Conservation (phyloP, 2,888 invertebrate species). For the Yponomeuta cagnagella region DNA sequence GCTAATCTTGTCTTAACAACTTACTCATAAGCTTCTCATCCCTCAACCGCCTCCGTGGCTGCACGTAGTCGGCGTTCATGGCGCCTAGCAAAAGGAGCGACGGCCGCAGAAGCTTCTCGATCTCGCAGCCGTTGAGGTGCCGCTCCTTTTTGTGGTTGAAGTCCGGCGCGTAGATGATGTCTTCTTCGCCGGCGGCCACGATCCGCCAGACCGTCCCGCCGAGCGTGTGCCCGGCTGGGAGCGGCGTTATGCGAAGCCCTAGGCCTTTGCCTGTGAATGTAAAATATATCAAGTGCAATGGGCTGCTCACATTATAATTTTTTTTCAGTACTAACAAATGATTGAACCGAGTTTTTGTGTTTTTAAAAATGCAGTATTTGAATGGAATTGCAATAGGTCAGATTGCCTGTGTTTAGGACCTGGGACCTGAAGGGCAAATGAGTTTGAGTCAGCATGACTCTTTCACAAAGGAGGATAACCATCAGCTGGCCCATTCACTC, state of each 20-base stretch:
- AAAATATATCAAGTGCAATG: not conserved
- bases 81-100: constrained; percentile 96
- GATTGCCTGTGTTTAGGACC: too few species aligned
- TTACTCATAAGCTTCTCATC: constrained; percentile 98
- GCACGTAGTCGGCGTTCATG: constrained; percentile 95
- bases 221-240: constrained; percentile 98
- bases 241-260: constrained; percentile 94
- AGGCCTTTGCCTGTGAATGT: constrained; percentile 88
- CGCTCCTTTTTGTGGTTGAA: constrained; percentile 99
- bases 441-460: too few species aligned
- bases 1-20: constrained; percentile 25
- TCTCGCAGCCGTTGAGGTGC: constrained; percentile 96
- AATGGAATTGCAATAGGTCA: too few species aligned
- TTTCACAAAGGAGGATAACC: too few species aligned
- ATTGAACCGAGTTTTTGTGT: too few species aligned
- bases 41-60: constrained; percentile 89
- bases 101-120: constrained; percentile 92
- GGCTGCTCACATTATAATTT: too few species aligned
- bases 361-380: too few species aligned
- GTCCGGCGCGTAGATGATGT: constrained; percentile 98
- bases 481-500: too few species aligned
- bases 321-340: too few species aligned
- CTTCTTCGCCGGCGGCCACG: constrained; percentile 97
- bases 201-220: constrained; percentile 99
- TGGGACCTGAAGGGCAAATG: too few species aligned